Base-by-base conservation (phyloP, 2,888 invertebrate genomes). In the Prosopocoilus inquinatus region DNA sequence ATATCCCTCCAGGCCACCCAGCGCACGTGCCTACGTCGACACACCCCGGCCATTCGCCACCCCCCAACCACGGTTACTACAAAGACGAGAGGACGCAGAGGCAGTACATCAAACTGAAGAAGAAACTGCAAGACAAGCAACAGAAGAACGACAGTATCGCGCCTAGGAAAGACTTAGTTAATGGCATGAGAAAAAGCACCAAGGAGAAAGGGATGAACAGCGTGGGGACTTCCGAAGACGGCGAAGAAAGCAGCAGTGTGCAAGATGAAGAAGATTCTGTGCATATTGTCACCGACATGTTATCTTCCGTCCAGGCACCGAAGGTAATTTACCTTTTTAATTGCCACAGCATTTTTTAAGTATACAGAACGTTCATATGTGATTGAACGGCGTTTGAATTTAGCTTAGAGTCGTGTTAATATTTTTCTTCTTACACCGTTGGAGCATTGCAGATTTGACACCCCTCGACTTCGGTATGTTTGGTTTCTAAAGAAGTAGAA, bases 81-180 rank as follows among this genome's bases (percentile, higher is more conserved):
- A 89, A 90, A 74, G 90, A 91, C 75, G 91, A 91, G 75, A 81
- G 91, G 67, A 83, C 89, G 39, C 89, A 89, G 71, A 80, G 89
- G 60, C 90, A 90, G 75, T 87, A 88, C 72, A 84, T 84, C 61
- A 91, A 91, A 77, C 80, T 91, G 67, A 84, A 87, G 73, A 85
- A 86, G 68, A 90, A 90, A 76, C 77, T 90, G 64, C 90, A 90
- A 71, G 76, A 75, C 52, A 76, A 76, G 61, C 75, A 75, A 60
- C 70, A 70, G 58, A 74, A 72, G 32, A 58, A 61, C 53, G 50
- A 54, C 13, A 45, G 51, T 32, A 46, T 56, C 50, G 86, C 88
- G 33, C 87, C 87, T 53, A 83, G 88, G 60, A 89, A 89, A 77
- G 87, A 85, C 67, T 70, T 86, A 66, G 72, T 81, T 15, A 83